phyloP scores from a whole-genome alignment of 2,113 vertebrate genomes.

The Micronycteris hirsuta region DNA sequence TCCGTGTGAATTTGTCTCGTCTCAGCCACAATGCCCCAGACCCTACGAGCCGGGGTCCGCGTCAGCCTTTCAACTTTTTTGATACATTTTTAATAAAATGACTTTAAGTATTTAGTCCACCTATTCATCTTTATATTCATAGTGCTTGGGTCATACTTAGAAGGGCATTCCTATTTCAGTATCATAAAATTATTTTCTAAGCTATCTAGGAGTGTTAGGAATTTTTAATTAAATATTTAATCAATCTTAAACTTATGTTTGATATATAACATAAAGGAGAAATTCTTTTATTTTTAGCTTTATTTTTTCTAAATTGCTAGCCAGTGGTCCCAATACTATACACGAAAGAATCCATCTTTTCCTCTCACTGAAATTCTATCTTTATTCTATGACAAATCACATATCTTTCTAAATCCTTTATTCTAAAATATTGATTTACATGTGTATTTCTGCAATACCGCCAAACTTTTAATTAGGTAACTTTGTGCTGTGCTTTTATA shows the following conservation, averaged over 20 bases:
- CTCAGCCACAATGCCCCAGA: too few species aligned
- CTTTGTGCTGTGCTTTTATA: not conserved
- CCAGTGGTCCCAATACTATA: not conserved
- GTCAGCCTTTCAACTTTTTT: not conserved
- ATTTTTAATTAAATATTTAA: constrained; percentile 10
- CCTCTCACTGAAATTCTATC: not conserved
- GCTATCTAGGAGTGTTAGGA: not conserved
- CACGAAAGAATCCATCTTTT: not conserved
- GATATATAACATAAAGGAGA: not conserved
- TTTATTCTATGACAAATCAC: not conserved
- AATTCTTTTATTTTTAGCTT: too few species aligned
- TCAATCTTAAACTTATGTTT: not conserved
- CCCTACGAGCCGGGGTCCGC: too few species aligned
- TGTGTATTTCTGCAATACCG: not conserved
- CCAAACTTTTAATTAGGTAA: not conserved
- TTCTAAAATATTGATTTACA: not conserved
- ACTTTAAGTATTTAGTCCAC: constrained; percentile 3
- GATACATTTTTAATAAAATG: not conserved
- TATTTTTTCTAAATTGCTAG: not conserved
- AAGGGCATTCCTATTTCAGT: not conserved
- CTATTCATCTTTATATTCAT: not conserved
- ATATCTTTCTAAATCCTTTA: not conserved
- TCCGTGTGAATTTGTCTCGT: too few species aligned
- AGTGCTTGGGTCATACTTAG: not conserved
- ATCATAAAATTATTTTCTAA: not conserved